Percentiles rank a stretch among this genome's conserved stretches.
These are phyloP conservation scores for Plemyria rubiginata DNA, from an alignment of 2,888 invertebrate genomes.

Conservation along the genomic window DNA sequence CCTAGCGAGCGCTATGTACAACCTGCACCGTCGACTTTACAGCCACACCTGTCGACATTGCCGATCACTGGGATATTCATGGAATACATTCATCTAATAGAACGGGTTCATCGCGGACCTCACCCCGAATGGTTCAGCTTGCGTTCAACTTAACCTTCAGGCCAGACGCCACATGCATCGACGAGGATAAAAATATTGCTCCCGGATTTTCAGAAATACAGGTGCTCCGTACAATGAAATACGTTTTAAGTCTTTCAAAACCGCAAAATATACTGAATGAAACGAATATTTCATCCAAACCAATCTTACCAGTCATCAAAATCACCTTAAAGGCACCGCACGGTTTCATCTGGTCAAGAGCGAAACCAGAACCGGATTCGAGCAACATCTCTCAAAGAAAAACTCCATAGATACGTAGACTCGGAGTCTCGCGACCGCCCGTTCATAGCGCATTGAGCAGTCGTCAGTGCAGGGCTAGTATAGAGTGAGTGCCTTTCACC, in stretches of 20 bases:
- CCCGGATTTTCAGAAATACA: neutral
- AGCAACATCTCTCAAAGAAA: no score
- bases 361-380: no score
- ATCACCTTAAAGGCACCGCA: neutral
- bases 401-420: no score
- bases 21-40: conserved; percentile 4
- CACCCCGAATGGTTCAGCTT: neutral
- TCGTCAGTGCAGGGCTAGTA: neutral
- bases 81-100: neutral
- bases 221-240: neutral
- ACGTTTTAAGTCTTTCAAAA: neutral
- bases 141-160: neutral
- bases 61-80: conserved; percentile 1
- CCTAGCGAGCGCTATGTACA: conserved; percentile 11
- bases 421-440: no score
- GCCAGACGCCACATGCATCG: neutral
- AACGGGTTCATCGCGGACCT: neutral
- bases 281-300: neutral
- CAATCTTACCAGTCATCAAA: neutral
- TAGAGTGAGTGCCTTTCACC: no score
- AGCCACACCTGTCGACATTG: neutral
- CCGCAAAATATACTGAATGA: neutral
- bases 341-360: no score
- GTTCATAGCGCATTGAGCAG: neutral
- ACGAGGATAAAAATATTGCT: neutral